Base-by-base conservation (phyloP, 2,797 vertebrate genomes). In the Botia almorhae region DNA sequence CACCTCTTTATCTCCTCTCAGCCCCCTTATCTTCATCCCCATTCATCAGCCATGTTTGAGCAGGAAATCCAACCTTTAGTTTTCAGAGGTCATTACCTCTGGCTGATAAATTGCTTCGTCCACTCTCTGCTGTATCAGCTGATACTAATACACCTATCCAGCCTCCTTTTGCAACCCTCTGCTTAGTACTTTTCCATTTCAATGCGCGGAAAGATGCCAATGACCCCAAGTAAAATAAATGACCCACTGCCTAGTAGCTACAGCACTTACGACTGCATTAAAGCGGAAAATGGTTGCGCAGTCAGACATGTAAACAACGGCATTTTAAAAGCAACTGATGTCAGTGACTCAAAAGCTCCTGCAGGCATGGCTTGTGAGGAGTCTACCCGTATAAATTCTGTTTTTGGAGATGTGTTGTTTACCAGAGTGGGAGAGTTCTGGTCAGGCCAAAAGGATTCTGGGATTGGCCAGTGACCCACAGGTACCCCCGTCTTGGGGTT, bases 401-500 rank as follows among this genome's bases (percentile, higher is more conserved):
- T 33, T 63, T 16, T 55, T 58, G 43, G 10, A 46, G 43, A 8
- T 46, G 43, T 46, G 7, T 46, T 53, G 81, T 96, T 96, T 94
- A 99, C 98, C 94, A 99, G 91, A 26, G 96, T 96, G 69, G 97
- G 96, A 83, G 96, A 98, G 90, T 98, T 99, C 93, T 98, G 97
- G 92, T 98, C 98, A 60, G 98, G 98, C 97, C 97, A 99, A 90
- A 99, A 99, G 83, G 97, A 97, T 88, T 99, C 97, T 56, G 98
- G 97, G 83, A 99, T 97, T 85, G 98, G 98, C 98, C 98, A 99
- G 11, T 99, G 98, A 67, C 98, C 98, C 76, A 99, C 95, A 81
- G 97, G 97, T 88, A 99, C 96, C 1, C 98, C 98, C 0, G 96
- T 98, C 93, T 98, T 99, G 74, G 97, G 96, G 90, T 99, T 99